Evolutionary conservation across 2,888 invertebrate species (phyloP).

Genomic region (Acrobasis repandana): DNA sequence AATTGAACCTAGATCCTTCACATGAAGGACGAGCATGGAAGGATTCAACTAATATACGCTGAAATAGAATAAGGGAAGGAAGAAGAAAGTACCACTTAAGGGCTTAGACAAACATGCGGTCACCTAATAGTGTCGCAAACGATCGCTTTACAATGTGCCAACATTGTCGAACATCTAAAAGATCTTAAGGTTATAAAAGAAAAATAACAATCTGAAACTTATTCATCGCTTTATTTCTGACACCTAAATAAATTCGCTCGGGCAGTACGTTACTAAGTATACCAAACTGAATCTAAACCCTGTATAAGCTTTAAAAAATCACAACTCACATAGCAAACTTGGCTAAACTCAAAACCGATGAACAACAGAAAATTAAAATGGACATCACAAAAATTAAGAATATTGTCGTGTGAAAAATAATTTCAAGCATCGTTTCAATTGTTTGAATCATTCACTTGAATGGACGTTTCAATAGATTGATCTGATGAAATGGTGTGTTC

Average conservation of each 20-base stretch:
- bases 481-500: not conserved
- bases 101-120: too few species aligned
- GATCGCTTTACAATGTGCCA: too few species aligned
- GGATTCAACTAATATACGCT: too few species aligned
- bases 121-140: too few species aligned
- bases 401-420: constrained; percentile 9
- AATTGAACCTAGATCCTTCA: too few species aligned
- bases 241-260: constrained; percentile 48
- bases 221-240: constrained; percentile 21
- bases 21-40: too few species aligned
- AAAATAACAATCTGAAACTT: constrained; percentile 33
- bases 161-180: too few species aligned
- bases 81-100: too few species aligned
- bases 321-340: constrained; percentile 6
- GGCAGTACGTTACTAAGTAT: constrained; percentile 41
- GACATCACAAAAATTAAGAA: constrained; percentile 5
- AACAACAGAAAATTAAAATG: not conserved
- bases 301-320: constrained; percentile 29
- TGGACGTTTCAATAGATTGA: not conserved
- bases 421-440: constrained; percentile 2
- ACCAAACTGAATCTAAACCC: constrained; percentile 30
- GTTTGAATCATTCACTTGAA: constrained; percentile 6
- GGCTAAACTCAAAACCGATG: not conserved
- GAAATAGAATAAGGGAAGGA: too few species aligned
- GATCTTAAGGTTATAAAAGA: too few species aligned